These are phyloP conservation scores for Squalus acanthias DNA, from an alignment of 2,797 vertebrate genomes.

Conservation along the genomic window DNA sequence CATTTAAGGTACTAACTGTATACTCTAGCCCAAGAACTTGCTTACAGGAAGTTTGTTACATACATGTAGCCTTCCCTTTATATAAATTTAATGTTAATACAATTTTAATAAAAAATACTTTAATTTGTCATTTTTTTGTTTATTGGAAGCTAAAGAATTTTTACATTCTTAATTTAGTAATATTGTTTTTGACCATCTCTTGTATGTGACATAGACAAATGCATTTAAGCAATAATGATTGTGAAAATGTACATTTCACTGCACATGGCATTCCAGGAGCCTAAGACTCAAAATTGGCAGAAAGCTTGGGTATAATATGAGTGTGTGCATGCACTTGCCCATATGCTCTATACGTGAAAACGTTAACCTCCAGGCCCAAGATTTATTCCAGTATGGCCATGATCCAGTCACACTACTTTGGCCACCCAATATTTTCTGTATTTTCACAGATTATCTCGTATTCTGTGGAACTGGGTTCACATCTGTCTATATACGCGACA, in stretches of 20 bases:
- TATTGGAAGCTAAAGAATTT: neutral
- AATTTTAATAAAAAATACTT: neutral
- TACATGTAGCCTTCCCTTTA: neutral
- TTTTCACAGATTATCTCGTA: neutral
- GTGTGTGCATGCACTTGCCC: neutral
- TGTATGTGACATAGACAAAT: neutral
- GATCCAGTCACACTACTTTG: neutral
- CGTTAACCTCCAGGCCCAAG: neutral
- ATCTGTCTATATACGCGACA: neutral
- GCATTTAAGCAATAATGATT: neutral
- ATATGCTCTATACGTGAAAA: neutral
- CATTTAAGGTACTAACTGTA: neutral
- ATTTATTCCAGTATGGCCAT: neutral
- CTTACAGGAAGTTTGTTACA: neutral
- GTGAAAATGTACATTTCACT: neutral
- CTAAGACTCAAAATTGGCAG: neutral
- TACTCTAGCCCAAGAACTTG: too few relatives aligned
- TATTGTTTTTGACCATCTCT: neutral
- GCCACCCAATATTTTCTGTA: neutral
- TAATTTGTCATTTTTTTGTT: neutral
- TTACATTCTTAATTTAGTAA: neutral
- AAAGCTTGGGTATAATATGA: neutral
- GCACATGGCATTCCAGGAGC: neutral
- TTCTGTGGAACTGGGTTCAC: neutral
- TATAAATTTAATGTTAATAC: conserved; percentile 4